Conservation (phyloP, 2,113 vertebrate species). For the Catharus fuscescens region DNA sequence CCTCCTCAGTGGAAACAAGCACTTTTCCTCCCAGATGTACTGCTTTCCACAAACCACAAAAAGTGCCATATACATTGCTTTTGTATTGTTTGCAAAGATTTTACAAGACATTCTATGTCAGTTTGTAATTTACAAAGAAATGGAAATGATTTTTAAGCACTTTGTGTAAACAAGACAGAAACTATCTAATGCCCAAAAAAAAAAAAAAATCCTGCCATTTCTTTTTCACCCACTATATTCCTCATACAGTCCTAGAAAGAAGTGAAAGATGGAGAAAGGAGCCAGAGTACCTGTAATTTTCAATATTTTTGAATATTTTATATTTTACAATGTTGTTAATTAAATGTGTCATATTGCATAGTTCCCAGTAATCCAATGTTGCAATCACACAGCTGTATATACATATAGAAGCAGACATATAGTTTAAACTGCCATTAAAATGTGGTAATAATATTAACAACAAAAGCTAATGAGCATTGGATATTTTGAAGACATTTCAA, state of each 20-base stretch:
- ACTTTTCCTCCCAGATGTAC: not conserved
- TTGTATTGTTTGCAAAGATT: not conserved
- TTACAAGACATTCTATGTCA: not conserved
- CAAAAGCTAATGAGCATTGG: not conserved
- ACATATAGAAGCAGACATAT: not conserved
- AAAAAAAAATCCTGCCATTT: not conserved
- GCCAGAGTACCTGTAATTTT: not conserved
- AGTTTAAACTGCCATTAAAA: not conserved
- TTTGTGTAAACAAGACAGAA: not conserved
- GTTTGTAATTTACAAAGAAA: not conserved
- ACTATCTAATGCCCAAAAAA: not conserved
- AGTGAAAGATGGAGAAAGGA: not conserved
- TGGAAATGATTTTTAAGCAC: not conserved
- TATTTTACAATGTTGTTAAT: not conserved
- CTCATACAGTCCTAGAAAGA: not conserved
- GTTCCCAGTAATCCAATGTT: not conserved
- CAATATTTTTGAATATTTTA: not conserved
- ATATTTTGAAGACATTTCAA: not conserved
- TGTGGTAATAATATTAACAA: not conserved
- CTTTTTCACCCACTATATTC: not conserved
- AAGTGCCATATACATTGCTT: not conserved
- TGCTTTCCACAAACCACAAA: not conserved
- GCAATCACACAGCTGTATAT: accelerated
- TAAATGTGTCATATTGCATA: not conserved
- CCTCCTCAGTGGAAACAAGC: not conserved